Evolutionary conservation across 64 coral and sea anemone genomes (phyloP).

Genomic region (Stichodactyla mertensii): DNA sequence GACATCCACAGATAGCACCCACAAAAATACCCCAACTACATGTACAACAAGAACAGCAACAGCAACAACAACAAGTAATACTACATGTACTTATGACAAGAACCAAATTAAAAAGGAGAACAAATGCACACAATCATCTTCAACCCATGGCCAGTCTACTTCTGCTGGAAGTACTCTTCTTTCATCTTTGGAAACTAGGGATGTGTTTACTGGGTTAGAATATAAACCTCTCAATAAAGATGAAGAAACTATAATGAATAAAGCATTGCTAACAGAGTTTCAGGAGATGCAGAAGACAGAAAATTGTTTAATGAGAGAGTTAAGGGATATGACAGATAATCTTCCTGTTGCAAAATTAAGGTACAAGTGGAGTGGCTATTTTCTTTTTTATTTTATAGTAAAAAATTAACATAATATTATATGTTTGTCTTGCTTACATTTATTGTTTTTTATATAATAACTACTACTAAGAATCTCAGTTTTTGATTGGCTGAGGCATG

Average conservation of each 20-base stretch:
- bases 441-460: no score
- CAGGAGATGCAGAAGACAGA: slow-evolving; percentile 15
- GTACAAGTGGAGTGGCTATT: not conserved
- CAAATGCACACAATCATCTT: not conserved
- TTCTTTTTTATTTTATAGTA: no score
- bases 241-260: not conserved
- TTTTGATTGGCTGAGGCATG: no score
- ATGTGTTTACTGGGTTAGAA: slow-evolving; percentile 42
- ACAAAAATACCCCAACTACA: not conserved
- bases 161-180: not conserved
- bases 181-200: not conserved
- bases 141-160: not conserved
- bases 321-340: slow-evolving; percentile 9
- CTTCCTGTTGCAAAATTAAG: slow-evolving; percentile 40
- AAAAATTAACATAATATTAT: no score
- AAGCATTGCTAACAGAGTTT: slow-evolving; percentile 23
- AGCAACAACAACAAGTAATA: not conserved
- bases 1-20: not conserved
- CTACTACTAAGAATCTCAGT: no score
- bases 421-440: no score
- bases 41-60: not conserved
- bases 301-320: slow-evolving; percentile 4
- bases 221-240: slow-evolving; percentile 4
- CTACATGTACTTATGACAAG: not conserved
- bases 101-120: not conserved